A percentile compares a stretch with the other conserved stretches of the same genome.
Evolutionary conservation across 2,888 invertebrate genomes (phyloP).

Genomic region (Coleophora deauratella): DNA sequence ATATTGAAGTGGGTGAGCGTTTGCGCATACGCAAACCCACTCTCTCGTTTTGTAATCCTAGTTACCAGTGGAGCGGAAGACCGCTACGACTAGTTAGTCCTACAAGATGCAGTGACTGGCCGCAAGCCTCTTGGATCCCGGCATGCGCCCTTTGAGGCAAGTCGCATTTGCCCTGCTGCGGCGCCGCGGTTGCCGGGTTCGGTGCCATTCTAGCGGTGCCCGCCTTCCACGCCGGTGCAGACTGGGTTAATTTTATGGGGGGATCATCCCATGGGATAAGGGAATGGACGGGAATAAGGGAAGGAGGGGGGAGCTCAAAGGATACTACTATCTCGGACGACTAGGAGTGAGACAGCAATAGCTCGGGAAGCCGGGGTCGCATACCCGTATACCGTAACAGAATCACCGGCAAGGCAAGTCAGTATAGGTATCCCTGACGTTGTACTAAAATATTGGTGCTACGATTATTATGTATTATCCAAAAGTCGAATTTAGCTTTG

Average conservation of each 20-base stretch:
- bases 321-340: too few relatives aligned
- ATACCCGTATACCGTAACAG: too few relatives aligned
- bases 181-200: neutral
- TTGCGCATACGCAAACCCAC: neutral
- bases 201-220: neutral
- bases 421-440: too few relatives aligned
- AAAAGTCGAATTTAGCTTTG: too few relatives aligned
- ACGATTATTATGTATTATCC: too few relatives aligned
- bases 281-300: neutral
- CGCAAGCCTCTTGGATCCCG: neutral
- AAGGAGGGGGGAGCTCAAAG: neutral
- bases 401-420: too few relatives aligned
- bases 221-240: neutral
- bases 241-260: neutral
- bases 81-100: neutral
- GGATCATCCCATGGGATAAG: neutral
- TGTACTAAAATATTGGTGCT: too few relatives aligned
- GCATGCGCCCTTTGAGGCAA: neutral
- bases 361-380: too few relatives aligned
- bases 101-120: slow-evolving; percentile 1
- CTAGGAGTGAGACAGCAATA: too few relatives aligned
- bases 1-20: slow-evolving; percentile 6
- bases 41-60: neutral
- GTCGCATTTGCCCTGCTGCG: neutral
- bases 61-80: neutral